These are phyloP conservation scores for Pristionchus exspectatus DNA, from an alignment of 2,888 invertebrate genomes.

Conservation along the genomic window DNA sequence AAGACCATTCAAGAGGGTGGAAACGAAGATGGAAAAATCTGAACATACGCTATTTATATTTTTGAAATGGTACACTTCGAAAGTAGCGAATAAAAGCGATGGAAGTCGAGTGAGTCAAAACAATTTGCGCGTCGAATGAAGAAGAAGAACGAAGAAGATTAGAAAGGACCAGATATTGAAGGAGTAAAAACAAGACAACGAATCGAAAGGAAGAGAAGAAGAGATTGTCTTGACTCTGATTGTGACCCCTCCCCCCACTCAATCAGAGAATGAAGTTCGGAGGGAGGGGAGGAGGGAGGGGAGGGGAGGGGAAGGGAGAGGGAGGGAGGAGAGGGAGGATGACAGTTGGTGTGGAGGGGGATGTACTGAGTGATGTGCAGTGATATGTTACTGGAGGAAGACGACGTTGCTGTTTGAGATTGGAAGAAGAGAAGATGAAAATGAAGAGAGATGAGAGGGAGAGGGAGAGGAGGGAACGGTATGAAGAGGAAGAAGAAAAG, in stretches of 20 bases:
- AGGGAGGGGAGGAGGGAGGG: not conserved
- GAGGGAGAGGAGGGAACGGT: not conserved
- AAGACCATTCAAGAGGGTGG: not conserved
- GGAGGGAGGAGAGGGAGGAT: not conserved
- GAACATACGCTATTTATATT: not conserved
- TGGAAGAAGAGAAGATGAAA: not conserved
- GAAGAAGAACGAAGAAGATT: not conserved
- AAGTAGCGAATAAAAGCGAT: not conserved
- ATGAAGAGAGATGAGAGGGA: not conserved
- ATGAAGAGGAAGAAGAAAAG: conserved; percentile 15
- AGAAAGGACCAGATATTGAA: not conserved
- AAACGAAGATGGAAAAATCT: not conserved
- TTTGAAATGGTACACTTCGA: not conserved
- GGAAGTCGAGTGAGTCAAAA: not conserved
- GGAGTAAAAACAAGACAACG: not conserved
- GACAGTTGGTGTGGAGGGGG: conserved; percentile 3
- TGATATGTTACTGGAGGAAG: conserved; percentile 29
- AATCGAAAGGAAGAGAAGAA: not conserved
- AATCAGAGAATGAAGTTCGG: conserved; percentile 47
- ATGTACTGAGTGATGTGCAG: conserved; percentile 37
- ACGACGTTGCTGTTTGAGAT: not conserved
- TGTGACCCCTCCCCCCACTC: conserved; percentile 47
- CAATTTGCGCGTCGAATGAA: not conserved
- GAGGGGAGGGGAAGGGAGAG: not conserved
- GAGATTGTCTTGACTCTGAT: conserved; percentile 30